Conservation (phyloP, 2,888 invertebrate genomes). For the Carpatolechia fugitivella region DNA sequence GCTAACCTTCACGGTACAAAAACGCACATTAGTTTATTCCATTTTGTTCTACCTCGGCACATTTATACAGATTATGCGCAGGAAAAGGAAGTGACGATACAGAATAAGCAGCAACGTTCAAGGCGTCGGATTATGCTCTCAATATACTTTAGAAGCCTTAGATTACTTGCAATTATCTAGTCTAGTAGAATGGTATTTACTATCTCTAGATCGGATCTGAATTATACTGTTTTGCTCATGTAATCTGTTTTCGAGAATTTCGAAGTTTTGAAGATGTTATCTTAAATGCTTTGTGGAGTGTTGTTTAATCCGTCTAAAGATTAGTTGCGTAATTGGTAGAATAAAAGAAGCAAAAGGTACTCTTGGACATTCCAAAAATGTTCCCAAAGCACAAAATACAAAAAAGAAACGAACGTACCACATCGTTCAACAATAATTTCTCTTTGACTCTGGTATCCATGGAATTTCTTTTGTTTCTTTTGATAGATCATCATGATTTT, state of each 20-base stretch:
- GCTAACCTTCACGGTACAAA: constrained; percentile 49
- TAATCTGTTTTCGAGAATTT: background rate
- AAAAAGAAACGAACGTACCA: background rate
- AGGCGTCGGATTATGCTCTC: constrained; percentile 47
- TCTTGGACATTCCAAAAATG: background rate
- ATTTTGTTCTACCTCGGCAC: constrained; percentile 37
- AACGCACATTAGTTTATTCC: constrained; percentile 29
- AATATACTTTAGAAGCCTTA: constrained; percentile 29
- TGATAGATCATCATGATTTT: background rate
- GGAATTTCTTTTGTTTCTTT: background rate
- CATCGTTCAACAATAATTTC: background rate
- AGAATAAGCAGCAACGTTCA: constrained; percentile 43
- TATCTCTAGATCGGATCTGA: background rate
- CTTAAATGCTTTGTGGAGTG: background rate
- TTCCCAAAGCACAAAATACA: background rate
- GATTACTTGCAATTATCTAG: constrained; percentile 29
- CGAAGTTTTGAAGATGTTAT: background rate
- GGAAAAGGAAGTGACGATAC: constrained; percentile 66
- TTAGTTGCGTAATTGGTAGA: background rate
- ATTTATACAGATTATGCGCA: constrained; percentile 53
- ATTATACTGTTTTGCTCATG: background rate
- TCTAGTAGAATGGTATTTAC: constrained; percentile 1
- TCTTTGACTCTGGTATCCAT: background rate
- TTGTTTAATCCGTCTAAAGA: background rate
- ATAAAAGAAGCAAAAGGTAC: background rate